A percentile compares a stretch with the other conserved stretches of the same genome.
phyloP scores from a whole-genome alignment of 2,113 vertebrate species.

The Hucho hucho region DNA sequence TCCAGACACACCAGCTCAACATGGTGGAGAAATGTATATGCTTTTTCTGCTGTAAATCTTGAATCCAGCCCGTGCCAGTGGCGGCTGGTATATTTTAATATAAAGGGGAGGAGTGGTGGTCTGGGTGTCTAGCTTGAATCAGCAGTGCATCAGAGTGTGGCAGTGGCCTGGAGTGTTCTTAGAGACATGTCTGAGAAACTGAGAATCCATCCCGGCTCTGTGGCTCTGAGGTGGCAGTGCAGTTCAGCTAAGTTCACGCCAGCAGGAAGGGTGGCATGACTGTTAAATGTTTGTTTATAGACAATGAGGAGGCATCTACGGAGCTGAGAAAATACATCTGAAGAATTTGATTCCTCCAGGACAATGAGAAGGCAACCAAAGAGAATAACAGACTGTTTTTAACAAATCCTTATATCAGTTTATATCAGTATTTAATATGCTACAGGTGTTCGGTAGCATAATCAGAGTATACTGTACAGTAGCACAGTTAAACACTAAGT shows the following conservation, averaged over 20 bases:
- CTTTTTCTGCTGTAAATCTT: conserved; percentile 77
- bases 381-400: background rate
- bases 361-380: conserved; percentile 32
- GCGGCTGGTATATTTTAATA: conserved; percentile 37
- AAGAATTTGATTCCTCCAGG: conserved; percentile 13
- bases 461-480: too few relatives aligned
- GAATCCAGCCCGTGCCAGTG: conserved; percentile 37
- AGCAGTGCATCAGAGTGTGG: conserved; percentile 1
- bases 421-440: too few relatives aligned
- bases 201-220: conserved; percentile 1
- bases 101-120: conserved; percentile 8
- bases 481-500: too few relatives aligned
- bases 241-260: conserved; percentile 63
- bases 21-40: conserved; percentile 1
- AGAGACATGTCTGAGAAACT: background rate
- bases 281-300: conserved; percentile 39
- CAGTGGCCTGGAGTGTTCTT: too few relatives aligned
- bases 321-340: conserved; percentile 17
- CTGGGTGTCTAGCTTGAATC: conserved; percentile 45
- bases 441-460: too few relatives aligned
- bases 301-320: conserved; percentile 18
- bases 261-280: conserved; percentile 12
- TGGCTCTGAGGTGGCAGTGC: conserved; percentile 32
- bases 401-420: too few relatives aligned
- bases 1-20: conserved; percentile 68